These are phyloP conservation scores for Psammodynastes pulverulentus DNA, from an alignment of 2,113 vertebrate species.

Conservation along the genomic window DNA sequence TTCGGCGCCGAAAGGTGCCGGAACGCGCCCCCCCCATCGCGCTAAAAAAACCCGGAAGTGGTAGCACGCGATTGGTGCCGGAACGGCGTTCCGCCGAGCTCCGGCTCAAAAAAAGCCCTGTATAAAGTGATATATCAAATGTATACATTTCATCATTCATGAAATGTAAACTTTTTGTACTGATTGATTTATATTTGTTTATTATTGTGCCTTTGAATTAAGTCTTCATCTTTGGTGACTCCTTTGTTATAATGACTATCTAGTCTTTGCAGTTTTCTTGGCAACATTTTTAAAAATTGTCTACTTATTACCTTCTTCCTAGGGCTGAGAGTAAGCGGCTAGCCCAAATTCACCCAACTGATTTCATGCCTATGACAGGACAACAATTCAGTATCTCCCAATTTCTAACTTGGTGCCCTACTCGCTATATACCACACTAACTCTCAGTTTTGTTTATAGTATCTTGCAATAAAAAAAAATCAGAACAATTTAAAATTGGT, in stretches of 20 bases:
- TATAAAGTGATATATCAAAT: background rate
- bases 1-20: no score
- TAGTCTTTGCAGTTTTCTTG: background rate
- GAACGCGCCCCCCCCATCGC: no score
- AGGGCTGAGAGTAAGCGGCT: background rate
- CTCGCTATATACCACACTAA: background rate
- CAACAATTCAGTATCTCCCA: background rate
- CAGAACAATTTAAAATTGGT: background rate
- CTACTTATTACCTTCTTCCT: background rate
- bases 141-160: background rate
- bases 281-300: background rate
- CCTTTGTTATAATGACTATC: background rate
- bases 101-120: no score
- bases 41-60: no score
- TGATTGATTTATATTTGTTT: background rate
- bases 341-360: background rate
- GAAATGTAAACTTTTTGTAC: background rate
- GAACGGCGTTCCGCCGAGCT: no score
- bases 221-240: background rate
- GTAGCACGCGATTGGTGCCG: no score
- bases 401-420: background rate
- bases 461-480: background rate
- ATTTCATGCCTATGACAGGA: background rate
- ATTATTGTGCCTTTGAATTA: background rate
- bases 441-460: background rate